A percentile compares a stretch with the other conserved stretches of the same genome.
Conservation (phyloP, 2,797 vertebrate species). For the Siniperca scherzeri region DNA sequence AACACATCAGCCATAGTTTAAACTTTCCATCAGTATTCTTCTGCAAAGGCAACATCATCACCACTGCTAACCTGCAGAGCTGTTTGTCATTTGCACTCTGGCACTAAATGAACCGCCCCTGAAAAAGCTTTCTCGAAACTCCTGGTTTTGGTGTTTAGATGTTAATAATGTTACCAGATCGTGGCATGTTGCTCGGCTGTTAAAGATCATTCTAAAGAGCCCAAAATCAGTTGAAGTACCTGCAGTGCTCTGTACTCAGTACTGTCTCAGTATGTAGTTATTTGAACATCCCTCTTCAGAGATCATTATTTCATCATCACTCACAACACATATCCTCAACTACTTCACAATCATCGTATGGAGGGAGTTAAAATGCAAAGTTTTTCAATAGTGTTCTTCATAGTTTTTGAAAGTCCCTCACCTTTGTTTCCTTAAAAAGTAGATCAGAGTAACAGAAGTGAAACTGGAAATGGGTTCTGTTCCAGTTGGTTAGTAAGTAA, state of each 20-base stretch:
- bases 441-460: neutral
- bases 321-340: neutral
- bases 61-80: conserved; percentile 25
- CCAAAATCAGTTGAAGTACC: neutral
- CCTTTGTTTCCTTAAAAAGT: neutral
- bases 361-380: neutral
- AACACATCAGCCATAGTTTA: conserved; percentile 1
- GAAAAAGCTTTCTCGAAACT: conserved; percentile 1
- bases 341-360: neutral
- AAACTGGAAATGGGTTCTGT: neutral
- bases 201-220: neutral
- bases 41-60: conserved; percentile 7
- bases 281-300: neutral
- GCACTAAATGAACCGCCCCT: conserved; percentile 16
- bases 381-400: neutral
- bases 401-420: neutral
- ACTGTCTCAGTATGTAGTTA: neutral
- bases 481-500: neutral
- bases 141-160: conserved; percentile 28
- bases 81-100: conserved; percentile 47
- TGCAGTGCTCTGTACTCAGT: neutral
- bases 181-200: neutral
- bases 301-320: conserved; percentile 17
- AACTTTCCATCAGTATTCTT: neutral
- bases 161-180: neutral